Evolutionary conservation across 2,113 vertebrate genomes (phyloP).

Genomic region (Fregata magnificens): DNA sequence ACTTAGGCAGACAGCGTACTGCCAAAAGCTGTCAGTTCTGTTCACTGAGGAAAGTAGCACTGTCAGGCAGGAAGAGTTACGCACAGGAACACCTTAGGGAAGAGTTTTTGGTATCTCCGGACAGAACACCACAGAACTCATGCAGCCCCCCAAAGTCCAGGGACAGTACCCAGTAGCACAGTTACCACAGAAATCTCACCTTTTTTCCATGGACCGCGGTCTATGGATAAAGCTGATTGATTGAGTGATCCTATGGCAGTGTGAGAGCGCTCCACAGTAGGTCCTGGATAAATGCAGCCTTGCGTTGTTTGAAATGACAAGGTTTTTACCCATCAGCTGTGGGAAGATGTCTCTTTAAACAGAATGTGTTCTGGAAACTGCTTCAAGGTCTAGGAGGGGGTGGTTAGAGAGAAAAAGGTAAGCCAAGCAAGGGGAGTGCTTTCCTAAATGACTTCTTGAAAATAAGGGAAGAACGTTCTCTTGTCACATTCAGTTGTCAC

Average conservation of each 20-base stretch:
- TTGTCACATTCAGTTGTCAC: background rate
- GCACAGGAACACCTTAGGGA: background rate
- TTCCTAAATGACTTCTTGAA: background rate
- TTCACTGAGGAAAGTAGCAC: background rate
- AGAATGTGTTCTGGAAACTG: background rate
- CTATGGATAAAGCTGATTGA: background rate
- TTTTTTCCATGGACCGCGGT: fast-evolving
- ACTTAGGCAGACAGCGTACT: background rate
- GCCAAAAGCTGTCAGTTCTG: background rate
- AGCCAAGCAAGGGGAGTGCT: background rate
- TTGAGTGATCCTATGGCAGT: background rate
- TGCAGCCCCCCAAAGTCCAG: fast-evolving
- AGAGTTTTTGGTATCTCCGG: background rate
- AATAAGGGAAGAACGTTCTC: background rate
- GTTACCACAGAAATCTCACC: background rate
- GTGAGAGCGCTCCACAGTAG: background rate
- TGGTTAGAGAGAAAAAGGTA: background rate
- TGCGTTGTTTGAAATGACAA: background rate
- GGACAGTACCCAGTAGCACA: background rate
- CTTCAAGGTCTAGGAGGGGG: background rate
- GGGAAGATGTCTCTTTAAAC: background rate
- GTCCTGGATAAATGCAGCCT: background rate
- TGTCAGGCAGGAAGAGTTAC: background rate
- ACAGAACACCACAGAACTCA: background rate
- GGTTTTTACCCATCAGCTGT: background rate